Evolutionary conservation across 2,113 vertebrate species (phyloP), one percentile per base, ranked within the genome.

Genomic region (Lepus europaeus): DNA sequence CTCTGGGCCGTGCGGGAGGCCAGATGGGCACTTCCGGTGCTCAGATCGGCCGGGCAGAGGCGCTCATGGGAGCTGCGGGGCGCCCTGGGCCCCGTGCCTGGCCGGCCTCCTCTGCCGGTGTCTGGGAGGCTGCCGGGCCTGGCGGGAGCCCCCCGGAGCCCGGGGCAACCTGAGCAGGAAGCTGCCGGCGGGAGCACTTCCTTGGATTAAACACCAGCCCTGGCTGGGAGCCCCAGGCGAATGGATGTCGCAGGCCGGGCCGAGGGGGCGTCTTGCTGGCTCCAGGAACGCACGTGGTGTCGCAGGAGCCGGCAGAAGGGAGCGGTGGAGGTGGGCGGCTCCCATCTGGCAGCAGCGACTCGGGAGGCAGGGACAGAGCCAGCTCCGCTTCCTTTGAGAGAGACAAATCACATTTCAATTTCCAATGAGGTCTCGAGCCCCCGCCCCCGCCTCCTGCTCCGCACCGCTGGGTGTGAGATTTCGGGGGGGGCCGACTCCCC

Each of bases 121-220:
- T 90, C 29, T 20, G 74, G 25, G 29, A 66, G 86, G 33, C 66
- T 33, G 33, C 72, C 45, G 36, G 56, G 77, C 51, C 19, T 3
- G 0, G 92, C 0, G 1, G 66, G 78, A 83, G 81, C 17, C 11
- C 19, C 45, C 3, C 61, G 56, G 33, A 68, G 4, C 3, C 61
- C 4, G 45, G n/a, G 59, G 85, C 56, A 87, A 68, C 72, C 93
- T n/a, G 78, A 49, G 63, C 95, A 94, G 96, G 95, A 97, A 94
- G 85, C 11, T 36, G 6, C 85, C 51, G 89, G 89, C 89, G 72
- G 87, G 86, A 81, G 72, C 14, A n/a, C 53, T 96, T 97, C 96
- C 95, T 95, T 22, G 85, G 77, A 6, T 70, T 81, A 56, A 86
- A 49, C 66, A 87, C 77, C 85, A 68, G 84, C 61, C 81, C 72